Evolutionary conservation across 2,797 vertebrate genomes (phyloP), one percentile per base, ranked within the genome.

Genomic region (Clarias platycephalus): DNA sequence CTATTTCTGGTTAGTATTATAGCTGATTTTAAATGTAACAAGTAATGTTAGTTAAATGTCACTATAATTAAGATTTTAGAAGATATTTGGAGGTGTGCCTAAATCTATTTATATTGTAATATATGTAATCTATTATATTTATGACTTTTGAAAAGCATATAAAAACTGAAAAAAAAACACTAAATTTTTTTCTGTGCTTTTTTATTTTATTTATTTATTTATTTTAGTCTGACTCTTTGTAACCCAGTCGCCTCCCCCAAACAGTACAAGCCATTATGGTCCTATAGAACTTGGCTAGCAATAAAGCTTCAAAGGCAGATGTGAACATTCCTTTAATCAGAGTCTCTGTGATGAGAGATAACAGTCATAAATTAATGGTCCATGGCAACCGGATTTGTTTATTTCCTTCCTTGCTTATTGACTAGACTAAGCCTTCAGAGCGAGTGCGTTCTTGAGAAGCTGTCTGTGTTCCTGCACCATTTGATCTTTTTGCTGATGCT

Each of bases 351-450:
- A 57, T 66, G 89, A 93, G 92, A 92, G 90, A 88, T 93, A 94
- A 93, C 93, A 93, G 93, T 93, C 87, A 7, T 89, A 87, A 80
- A 92, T 92, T 87, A 90, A 88, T 90, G 91, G 82, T 88, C 85
- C 90, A 91, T 91, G 89, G 88, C 92, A 90, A 91, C 87, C 86
- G 82, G 87, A 90, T 85, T 82, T 75, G 89, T 86, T 86, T 87
- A 26, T 15, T 15, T 2, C 40, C 4, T 1, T 68, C 34, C 49
- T 28, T 82, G 89, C 86, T 86, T 75, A 77, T 70, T 80, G 79
- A 89, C 84, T 75, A 70, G 66, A 49, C 83, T 80, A 75, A 88
- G 90, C 88, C 90, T 91, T 85, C 76, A 63, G 34, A 84, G 85
- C 83, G 24, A 2, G 31, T 63, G 13, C 84, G 7, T 10, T 86